Conservation (phyloP, 2,888 invertebrate species). For the Ectropis crepuscularia region DNA sequence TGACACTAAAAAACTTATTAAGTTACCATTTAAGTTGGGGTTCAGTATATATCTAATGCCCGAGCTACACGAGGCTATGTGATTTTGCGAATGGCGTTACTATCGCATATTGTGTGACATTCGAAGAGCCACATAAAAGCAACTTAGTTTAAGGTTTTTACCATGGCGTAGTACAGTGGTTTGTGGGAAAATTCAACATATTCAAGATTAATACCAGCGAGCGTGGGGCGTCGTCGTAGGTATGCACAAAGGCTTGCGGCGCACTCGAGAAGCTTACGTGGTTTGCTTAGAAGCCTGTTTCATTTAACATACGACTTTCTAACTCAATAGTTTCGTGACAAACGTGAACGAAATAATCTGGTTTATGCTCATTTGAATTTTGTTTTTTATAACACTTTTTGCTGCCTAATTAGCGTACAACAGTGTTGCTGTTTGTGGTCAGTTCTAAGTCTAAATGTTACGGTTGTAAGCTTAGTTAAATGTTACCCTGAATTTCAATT, state of each 20-base stretch:
- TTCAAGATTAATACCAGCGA: constrained; percentile 17
- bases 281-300: constrained; percentile 8
- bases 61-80: too few relatives aligned
- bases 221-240: constrained; percentile 8
- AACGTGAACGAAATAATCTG: not conserved
- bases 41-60: too few relatives aligned
- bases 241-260: constrained; percentile 24
- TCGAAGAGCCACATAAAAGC: not conserved
- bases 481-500: too few relatives aligned
- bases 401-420: not conserved
- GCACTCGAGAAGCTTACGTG: constrained; percentile 12
- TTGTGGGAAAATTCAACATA: not conserved
- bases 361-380: constrained; percentile 6
- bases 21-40: too few relatives aligned
- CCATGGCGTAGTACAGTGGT: not conserved
- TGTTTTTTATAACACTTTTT: not conserved
- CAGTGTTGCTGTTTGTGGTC: not conserved
- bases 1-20: too few relatives aligned
- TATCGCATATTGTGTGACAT: too few relatives aligned
- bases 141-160: not conserved
- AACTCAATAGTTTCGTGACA: constrained; percentile 2
- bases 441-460: not conserved
- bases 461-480: too few relatives aligned
- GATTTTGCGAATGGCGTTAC: too few relatives aligned
- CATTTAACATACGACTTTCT: constrained; percentile 12